phyloP scores from a whole-genome alignment of 1,140 invertebrate species.

The Solen grandis region DNA sequence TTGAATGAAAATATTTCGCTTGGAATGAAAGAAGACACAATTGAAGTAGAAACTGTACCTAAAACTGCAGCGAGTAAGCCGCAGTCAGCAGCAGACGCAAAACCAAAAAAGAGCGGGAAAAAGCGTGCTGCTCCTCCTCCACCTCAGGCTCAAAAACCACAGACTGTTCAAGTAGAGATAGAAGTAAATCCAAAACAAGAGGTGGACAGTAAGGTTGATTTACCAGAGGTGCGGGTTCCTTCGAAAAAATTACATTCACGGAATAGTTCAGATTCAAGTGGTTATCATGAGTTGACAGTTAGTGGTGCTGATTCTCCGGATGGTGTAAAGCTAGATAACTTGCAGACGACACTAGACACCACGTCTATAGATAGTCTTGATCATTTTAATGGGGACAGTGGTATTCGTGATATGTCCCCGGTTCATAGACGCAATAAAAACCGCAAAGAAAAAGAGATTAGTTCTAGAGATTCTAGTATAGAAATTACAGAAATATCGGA shows the following conservation, averaged over 20 bases:
- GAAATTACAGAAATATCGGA: conserved; percentile 9
- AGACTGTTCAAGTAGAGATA: conserved; percentile 63
- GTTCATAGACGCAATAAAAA: conserved; percentile 34
- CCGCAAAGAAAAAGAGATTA: neutral
- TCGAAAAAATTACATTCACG: conserved; percentile 83
- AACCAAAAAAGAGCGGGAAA: conserved; percentile 57
- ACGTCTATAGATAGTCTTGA: conserved; percentile 73
- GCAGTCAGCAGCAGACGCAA: neutral
- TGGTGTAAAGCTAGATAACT: conserved; percentile 57
- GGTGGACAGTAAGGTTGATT: conserved; percentile 1
- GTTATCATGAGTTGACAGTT: conserved; percentile 88
- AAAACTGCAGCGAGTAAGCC: conserved; percentile 18
- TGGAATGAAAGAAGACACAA: conserved; percentile 20
- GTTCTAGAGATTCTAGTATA: conserved; percentile 25
- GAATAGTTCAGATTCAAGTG: conserved; percentile 89
- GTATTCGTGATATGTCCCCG: conserved; percentile 64
- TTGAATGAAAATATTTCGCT: conserved; percentile 49
- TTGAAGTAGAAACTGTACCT: conserved; percentile 12
- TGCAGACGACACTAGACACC: conserved; percentile 70
- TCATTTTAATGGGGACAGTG: conserved; percentile 67
- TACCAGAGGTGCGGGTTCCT: conserved; percentile 17
- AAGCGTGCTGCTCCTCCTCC: conserved; percentile 70
- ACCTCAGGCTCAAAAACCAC: conserved; percentile 56
- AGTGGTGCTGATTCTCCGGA: conserved; percentile 83
- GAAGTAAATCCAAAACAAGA: conserved; percentile 52